phyloP scores from a whole-genome alignment of 2,797 vertebrate genomes.

The Ptychobarbus kaznakovi region DNA sequence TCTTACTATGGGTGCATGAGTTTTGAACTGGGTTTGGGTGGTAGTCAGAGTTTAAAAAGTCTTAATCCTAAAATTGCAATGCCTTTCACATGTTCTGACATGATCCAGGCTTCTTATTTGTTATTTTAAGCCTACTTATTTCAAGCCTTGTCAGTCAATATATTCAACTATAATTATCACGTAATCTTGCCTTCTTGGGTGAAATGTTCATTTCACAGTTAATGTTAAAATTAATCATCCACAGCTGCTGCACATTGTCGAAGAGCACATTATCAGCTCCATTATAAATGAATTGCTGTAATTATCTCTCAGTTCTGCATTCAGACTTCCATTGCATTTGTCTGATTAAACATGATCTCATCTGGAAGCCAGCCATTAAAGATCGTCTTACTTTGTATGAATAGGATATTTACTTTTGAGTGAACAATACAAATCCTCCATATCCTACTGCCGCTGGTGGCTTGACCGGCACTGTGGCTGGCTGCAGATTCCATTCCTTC shows the following conservation, averaged over 20 bases:
- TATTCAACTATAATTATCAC: neutral
- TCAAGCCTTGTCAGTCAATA: constrained; percentile 6
- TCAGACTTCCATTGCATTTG: neutral
- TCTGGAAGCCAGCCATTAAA: constrained; percentile 9
- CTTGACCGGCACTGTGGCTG: constrained; percentile 9
- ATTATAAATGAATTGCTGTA: constrained; percentile 15
- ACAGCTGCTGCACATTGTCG: neutral
- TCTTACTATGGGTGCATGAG: neutral
- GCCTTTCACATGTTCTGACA: constrained; percentile 28
- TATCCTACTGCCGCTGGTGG: neutral
- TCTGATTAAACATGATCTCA: constrained; percentile 6
- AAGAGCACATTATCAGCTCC: constrained; percentile 11
- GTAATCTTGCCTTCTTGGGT: neutral
- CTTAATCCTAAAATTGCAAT: constrained; percentile 52
- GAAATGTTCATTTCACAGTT: neutral
- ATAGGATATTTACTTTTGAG: constrained; percentile 9
- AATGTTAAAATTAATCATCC: constrained; percentile 15
- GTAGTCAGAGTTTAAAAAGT: neutral
- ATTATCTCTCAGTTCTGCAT: constrained; percentile 7
- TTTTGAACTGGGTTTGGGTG: neutral
- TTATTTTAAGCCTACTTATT: constrained; percentile 48
- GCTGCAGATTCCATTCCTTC: constrained; percentile 32
- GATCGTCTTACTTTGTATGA: neutral
- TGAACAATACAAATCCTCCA: constrained; percentile 9
- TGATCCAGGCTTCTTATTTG: constrained; percentile 31